These are phyloP conservation scores for Brachionus paranguensis DNA, from an alignment of 1,140 invertebrate species.

Conservation along the genomic window DNA sequence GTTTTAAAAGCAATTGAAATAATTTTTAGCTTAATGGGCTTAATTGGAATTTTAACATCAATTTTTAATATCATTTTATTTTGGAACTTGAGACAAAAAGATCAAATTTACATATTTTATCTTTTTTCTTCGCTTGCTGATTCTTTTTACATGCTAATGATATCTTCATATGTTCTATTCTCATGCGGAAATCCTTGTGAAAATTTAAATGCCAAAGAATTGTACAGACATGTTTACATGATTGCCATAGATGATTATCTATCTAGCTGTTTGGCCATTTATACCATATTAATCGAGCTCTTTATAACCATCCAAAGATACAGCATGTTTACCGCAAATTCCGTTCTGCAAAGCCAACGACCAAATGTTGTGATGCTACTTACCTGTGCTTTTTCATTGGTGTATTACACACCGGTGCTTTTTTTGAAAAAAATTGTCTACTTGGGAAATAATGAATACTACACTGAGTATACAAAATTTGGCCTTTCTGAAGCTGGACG, in stretches of 20 bases:
- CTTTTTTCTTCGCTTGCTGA: background rate
- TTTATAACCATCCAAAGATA: slow-evolving; percentile 3
- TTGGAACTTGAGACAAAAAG: background rate
- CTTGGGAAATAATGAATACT: background rate
- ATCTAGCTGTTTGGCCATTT: background rate
- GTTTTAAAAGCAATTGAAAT: background rate
- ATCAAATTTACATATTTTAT: slow-evolving; percentile 21
- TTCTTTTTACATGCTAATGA: background rate
- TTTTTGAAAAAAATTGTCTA: slow-evolving; percentile 4
- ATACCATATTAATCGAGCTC: background rate
- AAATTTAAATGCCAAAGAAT: background rate
- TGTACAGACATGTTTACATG: background rate
- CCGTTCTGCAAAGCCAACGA: background rate
- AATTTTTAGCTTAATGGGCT: background rate
- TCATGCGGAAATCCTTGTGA: background rate
- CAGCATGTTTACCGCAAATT: background rate
- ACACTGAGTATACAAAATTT: background rate
- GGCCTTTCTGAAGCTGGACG: background rate
- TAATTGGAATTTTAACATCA: background rate
- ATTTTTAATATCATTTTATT: background rate
- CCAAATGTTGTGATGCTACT: background rate
- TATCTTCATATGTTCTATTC: background rate
- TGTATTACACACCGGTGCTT: background rate
- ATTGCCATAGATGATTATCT: background rate
- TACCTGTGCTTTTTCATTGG: background rate